These are phyloP conservation scores for Eupithecia subumbrata DNA, from an alignment of 2,888 invertebrate species.

Conservation along the genomic window DNA sequence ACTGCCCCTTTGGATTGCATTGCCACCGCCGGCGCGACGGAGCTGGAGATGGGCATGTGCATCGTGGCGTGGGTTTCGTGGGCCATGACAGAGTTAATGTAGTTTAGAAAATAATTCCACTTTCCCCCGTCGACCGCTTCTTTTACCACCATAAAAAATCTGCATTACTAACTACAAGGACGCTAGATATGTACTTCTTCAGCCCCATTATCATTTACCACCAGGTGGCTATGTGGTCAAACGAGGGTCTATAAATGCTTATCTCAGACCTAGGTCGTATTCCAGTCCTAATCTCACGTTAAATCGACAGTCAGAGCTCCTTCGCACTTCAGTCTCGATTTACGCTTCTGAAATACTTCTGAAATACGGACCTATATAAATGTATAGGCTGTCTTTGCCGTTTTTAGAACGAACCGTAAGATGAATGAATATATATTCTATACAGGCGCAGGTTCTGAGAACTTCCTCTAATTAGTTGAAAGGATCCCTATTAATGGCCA, in stretches of 20 bases:
- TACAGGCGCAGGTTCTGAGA: slow-evolving; percentile 25
- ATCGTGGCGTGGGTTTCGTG: no score
- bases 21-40: no score
- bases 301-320: slow-evolving; percentile 5
- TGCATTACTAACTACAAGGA: not conserved
- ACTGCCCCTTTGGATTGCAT: no score
- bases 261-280: slow-evolving; percentile 4
- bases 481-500: slow-evolving; percentile 30
- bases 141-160: not conserved
- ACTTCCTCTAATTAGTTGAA: slow-evolving; percentile 31
- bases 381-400: not conserved
- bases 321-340: not conserved
- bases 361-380: not conserved
- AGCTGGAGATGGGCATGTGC: no score
- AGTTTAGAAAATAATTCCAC: not conserved
- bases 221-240: slow-evolving; percentile 15
- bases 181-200: no score
- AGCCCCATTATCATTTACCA: slow-evolving; percentile 5
- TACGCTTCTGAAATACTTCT: not conserved
- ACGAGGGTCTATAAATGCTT: slow-evolving; percentile 10
- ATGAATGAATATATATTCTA: slow-evolving; percentile 40
- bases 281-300: slow-evolving; percentile 12
- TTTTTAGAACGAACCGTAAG: slow-evolving; percentile 1
- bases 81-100: no score
- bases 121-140: not conserved